These are phyloP conservation scores for Fundulus diaphanus DNA, from an alignment of 2,797 vertebrate species.

Conservation along the genomic window DNA sequence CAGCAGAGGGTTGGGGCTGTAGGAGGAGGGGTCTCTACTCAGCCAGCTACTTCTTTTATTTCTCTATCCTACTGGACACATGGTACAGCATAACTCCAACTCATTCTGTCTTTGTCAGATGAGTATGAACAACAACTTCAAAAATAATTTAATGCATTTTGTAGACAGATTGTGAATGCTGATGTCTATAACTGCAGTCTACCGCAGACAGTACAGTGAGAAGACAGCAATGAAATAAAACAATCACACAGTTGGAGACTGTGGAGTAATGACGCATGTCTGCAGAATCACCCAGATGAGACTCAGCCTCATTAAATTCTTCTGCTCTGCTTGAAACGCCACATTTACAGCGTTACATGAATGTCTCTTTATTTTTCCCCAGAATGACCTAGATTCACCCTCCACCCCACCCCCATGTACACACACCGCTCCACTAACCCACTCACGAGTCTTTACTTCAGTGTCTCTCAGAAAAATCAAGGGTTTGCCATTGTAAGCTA, in stretches of 20 bases:
- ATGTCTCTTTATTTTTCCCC: conserved; percentile 3
- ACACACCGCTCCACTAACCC: conserved; percentile 29
- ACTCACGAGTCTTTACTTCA: conserved; percentile 22
- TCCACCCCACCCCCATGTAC: neutral
- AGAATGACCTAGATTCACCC: conserved; percentile 13
- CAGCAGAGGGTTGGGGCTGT: conserved; percentile 21
- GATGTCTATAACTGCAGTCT: neutral
- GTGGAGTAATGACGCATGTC: neutral
- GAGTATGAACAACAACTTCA: neutral
- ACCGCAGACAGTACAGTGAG: neutral
- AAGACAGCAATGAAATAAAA: neutral
- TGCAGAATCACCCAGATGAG: neutral
- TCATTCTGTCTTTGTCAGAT: neutral
- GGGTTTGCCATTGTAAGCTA: neutral
- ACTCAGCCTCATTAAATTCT: neutral
- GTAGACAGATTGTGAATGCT: neutral
- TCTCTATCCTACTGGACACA: neutral
- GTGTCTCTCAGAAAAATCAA: neutral
- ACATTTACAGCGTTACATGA: neutral
- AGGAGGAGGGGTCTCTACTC: neutral
- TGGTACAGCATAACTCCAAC: too few species aligned
- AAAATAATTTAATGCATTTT: neutral
- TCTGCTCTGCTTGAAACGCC: neutral
- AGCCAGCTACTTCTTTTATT: neutral
- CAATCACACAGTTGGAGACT: neutral